Evolutionary conservation across 2,113 vertebrate species (phyloP).

Genomic region (Myotis lucifugus): DNA sequence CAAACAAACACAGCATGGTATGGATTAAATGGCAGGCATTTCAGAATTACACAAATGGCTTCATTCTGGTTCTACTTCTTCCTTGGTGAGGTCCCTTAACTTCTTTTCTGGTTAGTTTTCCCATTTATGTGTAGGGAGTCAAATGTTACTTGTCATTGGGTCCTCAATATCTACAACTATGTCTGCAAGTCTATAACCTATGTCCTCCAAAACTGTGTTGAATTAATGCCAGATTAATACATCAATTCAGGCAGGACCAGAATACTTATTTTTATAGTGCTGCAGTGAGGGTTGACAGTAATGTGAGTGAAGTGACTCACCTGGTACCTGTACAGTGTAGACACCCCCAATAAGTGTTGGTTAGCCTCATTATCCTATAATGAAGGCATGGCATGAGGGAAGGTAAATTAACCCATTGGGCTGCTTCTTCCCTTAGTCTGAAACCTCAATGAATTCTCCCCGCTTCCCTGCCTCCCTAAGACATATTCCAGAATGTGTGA

Average conservation of each 20-base stretch:
- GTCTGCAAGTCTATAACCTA: neutral
- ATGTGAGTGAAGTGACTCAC: neutral
- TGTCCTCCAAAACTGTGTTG: neutral
- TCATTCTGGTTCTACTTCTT: neutral
- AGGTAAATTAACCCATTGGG: neutral
- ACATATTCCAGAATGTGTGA: conserved; percentile 1
- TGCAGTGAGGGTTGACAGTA: neutral
- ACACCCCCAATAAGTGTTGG: neutral
- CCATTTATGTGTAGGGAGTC: neutral
- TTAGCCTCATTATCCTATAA: neutral
- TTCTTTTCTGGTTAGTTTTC: neutral
- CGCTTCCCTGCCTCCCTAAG: neutral
- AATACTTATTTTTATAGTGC: neutral
- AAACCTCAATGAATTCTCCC: neutral
- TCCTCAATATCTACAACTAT: neutral
- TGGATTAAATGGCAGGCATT: neutral
- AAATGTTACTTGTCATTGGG: neutral
- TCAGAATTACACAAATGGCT: neutral
- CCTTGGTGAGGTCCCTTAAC: neutral
- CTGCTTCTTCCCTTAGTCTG: neutral
- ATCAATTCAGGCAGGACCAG: neutral
- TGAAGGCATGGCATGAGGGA: neutral
- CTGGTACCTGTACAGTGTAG: neutral
- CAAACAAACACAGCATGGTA: neutral
- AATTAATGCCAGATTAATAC: neutral